phyloP scores from a whole-genome alignment of 1,140 invertebrate genomes.

The Drosophila bipectinata region DNA sequence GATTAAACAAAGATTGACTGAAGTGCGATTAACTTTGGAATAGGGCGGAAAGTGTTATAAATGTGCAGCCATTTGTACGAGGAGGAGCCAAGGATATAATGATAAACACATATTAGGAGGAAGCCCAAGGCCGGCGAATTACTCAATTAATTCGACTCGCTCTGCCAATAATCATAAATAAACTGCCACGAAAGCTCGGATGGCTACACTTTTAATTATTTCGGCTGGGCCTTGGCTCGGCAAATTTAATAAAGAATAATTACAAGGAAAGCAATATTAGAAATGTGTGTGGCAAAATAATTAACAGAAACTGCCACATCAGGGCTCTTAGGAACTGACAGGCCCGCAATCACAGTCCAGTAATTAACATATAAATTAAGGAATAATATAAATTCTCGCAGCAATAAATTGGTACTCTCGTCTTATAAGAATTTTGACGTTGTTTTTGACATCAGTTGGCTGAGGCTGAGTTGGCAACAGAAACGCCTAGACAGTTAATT shows the following conservation, averaged over 20 bases:
- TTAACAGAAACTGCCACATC: slow-evolving; percentile 70
- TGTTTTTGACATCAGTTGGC: not conserved
- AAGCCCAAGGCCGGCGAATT: slow-evolving; percentile 52
- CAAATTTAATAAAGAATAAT: slow-evolving; percentile 81
- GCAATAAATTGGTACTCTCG: no score
- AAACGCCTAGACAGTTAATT: not conserved
- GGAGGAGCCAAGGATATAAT: slow-evolving; percentile 36
- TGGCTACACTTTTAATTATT: slow-evolving; percentile 72
- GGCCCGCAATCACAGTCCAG: not conserved
- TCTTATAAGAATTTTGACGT: not conserved
- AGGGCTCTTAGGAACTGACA: slow-evolving; percentile 2
- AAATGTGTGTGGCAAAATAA: slow-evolving; percentile 55
- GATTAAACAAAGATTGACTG: slow-evolving; percentile 79
- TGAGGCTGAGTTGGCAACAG: no score
- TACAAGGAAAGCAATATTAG: slow-evolving; percentile 61
- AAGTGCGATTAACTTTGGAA: slow-evolving; percentile 61
- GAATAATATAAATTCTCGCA: slow-evolving; percentile 61
- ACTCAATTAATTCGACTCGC: slow-evolving; percentile 68
- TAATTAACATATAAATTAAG: slow-evolving; percentile 79
- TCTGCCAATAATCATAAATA: slow-evolving; percentile 80
- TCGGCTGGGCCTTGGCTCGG: slow-evolving; percentile 22
- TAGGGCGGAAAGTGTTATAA: slow-evolving; percentile 67
- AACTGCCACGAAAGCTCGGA: slow-evolving; percentile 39
- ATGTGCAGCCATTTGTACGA: slow-evolving; percentile 62
- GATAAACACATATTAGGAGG: slow-evolving; percentile 58